These are phyloP conservation scores for Pseudeuparius sepicola DNA, from an alignment of 2,888 invertebrate genomes.

Conservation along the genomic window DNA sequence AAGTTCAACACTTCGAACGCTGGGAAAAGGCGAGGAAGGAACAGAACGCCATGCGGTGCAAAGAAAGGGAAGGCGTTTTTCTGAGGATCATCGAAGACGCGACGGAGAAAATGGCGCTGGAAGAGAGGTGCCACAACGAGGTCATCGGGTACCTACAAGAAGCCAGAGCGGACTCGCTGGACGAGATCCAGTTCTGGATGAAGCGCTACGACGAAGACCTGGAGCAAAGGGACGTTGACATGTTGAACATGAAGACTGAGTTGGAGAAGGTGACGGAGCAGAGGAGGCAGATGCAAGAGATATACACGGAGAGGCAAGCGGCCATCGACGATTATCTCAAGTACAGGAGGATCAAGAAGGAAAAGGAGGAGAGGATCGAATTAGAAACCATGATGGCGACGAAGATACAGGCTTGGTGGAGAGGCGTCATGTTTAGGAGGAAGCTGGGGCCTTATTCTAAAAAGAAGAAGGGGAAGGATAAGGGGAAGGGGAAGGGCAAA, in stretches of 20 bases:
- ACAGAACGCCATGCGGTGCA: constrained; percentile 27
- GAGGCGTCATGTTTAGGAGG: constrained; percentile 28
- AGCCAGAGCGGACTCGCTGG: constrained; percentile 27
- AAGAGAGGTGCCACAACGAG: constrained; percentile 28
- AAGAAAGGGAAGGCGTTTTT: constrained; percentile 22
- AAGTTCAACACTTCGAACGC: constrained; percentile 23
- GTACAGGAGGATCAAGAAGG: constrained; percentile 23
- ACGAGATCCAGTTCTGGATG: constrained; percentile 32
- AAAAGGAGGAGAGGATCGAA: constrained; percentile 21
- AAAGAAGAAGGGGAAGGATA: constrained; percentile 26
- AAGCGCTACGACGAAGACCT: constrained; percentile 31
- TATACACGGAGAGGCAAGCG: constrained; percentile 22
- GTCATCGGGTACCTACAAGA: constrained; percentile 28
- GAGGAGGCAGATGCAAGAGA: constrained; percentile 18
- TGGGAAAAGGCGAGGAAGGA: constrained; percentile 30
- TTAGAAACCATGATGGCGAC: constrained; percentile 23
- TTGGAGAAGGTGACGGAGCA: constrained; percentile 27
- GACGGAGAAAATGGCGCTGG: constrained; percentile 23
- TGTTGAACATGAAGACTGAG: constrained; percentile 24
- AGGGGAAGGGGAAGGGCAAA: constrained; percentile 17
- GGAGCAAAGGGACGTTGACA: constrained; percentile 27
- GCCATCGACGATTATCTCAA: constrained; percentile 29
- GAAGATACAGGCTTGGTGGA: constrained; percentile 33
- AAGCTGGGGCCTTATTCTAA: constrained; percentile 28
- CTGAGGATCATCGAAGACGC: constrained; percentile 21